phyloP scores from a whole-genome alignment of 2,113 vertebrate species.

The Neomonachus schauinslandi region DNA sequence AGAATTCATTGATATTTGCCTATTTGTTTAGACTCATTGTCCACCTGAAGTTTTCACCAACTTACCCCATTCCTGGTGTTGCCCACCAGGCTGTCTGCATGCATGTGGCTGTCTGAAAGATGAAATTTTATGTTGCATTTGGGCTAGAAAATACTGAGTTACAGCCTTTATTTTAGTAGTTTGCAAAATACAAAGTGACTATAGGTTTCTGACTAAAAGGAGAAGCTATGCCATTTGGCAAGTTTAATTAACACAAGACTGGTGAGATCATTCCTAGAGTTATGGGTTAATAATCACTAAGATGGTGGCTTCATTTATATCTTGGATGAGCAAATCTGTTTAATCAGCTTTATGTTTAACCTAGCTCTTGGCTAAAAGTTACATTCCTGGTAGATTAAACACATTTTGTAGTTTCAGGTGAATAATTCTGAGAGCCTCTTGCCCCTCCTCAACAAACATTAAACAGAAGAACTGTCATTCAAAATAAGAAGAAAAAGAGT shows the following conservation, averaged over 20 bases:
- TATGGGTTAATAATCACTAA: neutral
- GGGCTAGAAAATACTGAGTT: neutral
- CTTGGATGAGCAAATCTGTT: neutral
- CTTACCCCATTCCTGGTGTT: neutral
- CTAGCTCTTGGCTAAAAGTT: constrained; percentile 23
- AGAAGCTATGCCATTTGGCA: neutral
- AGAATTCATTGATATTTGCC: neutral
- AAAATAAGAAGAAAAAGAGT: neutral
- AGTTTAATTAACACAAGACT: neutral
- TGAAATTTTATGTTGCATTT: neutral
- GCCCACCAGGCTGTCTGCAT: neutral
- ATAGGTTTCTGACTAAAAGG: neutral
- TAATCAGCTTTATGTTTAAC: neutral
- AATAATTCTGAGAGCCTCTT: neutral
- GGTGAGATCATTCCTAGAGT: neutral
- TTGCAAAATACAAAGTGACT: neutral
- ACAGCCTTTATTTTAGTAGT: neutral
- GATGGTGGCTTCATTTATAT: neutral
- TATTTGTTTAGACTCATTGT: neutral
- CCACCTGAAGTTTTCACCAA: neutral
- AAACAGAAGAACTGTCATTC: neutral
- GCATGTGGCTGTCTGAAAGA: neutral
- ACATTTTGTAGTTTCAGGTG: neutral
- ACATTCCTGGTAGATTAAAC: neutral
- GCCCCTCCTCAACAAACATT: neutral